Base-by-base conservation (phyloP, 2,113 vertebrate genomes). In the Coptodon bakossiorum region DNA sequence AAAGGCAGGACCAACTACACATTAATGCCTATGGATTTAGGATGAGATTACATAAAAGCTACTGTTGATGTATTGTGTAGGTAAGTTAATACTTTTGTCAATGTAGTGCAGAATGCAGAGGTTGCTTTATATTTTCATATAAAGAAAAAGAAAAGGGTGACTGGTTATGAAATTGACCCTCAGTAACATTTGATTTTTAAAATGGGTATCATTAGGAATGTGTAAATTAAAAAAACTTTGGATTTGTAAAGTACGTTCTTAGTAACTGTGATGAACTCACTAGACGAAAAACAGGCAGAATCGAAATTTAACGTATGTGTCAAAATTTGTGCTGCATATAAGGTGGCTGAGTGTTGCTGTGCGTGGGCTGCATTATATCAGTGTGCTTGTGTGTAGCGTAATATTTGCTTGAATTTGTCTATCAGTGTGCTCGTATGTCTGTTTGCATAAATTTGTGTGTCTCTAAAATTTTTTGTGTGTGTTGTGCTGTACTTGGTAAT, bases 401-500 rank as follows among this genome's bases (percentile, higher is more conserved):
- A 31, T 50, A 50, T 50, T 31, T 78, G 27, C 27, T 50, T 31
- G 71, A 76, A 38, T 43, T 80, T 89, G 76, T 66, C 45, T 88
- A 17, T 29, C 14, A 13, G 3, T 81, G 53, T 22, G 36, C 11
- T 17, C 5, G 24, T 79, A 34, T 81, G n/a, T 78, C 3, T 83
- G 66, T 81, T 45, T 80, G 57, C 61, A 63, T 85, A 53, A 43
- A 81, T 24, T 27, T 84, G 56, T 88, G 86, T 84, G 84, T 83
- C 40, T 84, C 40, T 54, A 57, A 84, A 9, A 2, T 24, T 34
- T 79, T 48, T n/a, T n/a, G n/a, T 86, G 87, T 91, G 89, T 91
- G 80, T 91, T 89, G n/a, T 89, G 85, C 82, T 57, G 84, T 80
- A 71, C 89, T 84, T 68, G 19, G 89, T 93, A 93, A 94, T 94